These are phyloP conservation scores for Girardinichthys multiradiatus DNA, from an alignment of 2,113 vertebrate genomes.

Conservation along the genomic window DNA sequence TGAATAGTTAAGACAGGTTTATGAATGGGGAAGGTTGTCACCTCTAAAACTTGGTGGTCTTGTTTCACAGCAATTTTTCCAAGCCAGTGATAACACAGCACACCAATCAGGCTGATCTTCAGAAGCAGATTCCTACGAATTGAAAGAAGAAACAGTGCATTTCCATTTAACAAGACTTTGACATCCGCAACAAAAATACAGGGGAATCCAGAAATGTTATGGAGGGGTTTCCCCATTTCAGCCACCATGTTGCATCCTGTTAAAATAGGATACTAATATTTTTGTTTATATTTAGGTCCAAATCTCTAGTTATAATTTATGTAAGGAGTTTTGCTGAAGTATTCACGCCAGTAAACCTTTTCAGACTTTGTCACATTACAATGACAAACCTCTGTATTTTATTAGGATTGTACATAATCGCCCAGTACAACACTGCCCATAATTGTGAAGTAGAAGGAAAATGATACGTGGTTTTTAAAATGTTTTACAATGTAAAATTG, in stretches of 20 bases:
- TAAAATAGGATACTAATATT: not conserved
- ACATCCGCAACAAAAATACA: not conserved
- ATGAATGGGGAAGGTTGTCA: not conserved
- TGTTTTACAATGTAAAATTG: too few species aligned
- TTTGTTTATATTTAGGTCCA: not conserved
- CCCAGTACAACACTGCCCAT: too few species aligned
- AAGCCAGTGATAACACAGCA: slow-evolving; percentile 88
- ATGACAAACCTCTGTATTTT: too few species aligned
- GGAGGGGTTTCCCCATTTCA: too few species aligned
- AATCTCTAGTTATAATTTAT: not conserved
- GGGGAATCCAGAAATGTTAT: too few species aligned
- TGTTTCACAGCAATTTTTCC: slow-evolving; percentile 38
- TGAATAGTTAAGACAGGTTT: not conserved
- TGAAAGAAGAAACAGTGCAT: not conserved
- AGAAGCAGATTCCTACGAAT: slow-evolving; percentile 85
- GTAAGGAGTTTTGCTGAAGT: not conserved
- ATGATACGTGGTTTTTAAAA: too few species aligned
- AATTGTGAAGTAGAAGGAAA: too few species aligned
- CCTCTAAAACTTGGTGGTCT: slow-evolving; percentile 8
- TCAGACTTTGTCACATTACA: too few species aligned
- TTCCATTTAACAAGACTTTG: not conserved
- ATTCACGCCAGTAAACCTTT: not conserved
- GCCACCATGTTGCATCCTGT: not conserved
- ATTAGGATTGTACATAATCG: too few species aligned
- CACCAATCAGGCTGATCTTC: slow-evolving; percentile 79